Conservation (phyloP, 2,797 vertebrate species). For the Oophaga sylvatica region DNA sequence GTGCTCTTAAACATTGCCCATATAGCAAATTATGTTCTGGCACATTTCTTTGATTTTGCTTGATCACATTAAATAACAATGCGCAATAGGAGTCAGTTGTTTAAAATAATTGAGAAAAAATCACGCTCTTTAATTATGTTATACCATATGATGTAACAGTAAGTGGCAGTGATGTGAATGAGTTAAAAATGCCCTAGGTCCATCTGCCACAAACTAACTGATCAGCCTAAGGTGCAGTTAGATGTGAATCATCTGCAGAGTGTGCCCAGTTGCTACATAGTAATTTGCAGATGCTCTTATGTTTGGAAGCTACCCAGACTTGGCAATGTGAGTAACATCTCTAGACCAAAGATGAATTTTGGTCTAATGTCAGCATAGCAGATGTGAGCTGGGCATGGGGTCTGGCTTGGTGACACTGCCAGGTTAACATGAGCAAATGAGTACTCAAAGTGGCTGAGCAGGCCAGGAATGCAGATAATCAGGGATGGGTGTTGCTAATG, state of each 20-base stretch:
- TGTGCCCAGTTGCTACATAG: conserved; percentile 40
- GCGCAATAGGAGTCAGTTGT: neutral
- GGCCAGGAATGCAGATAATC: neutral
- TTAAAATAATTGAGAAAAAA: neutral
- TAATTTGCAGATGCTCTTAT: conserved; percentile 29
- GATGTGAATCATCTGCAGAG: conserved; percentile 39
- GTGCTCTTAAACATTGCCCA: too few species aligned
- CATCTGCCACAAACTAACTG: conserved; percentile 11
- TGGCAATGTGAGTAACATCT: conserved; percentile 42
- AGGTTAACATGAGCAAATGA: conserved; percentile 65
- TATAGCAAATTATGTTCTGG: too few species aligned
- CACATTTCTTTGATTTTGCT: too few species aligned
- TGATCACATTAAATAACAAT: too few species aligned
- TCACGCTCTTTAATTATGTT: neutral
- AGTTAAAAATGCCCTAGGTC: conserved; percentile 24
- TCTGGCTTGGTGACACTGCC: conserved; percentile 67
- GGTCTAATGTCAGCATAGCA: conserved; percentile 72
- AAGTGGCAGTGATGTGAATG: neutral
- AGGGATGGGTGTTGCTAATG: neutral
- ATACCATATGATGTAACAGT: neutral
- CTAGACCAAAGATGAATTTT: conserved; percentile 67
- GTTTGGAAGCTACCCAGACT: conserved; percentile 15
- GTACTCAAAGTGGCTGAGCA: neutral
- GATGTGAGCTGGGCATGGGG: conserved; percentile 68
- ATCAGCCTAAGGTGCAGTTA: conserved; percentile 1